Evolutionary conservation across 2,113 vertebrate genomes (phyloP), one percentile per base, ranked within the genome.

Genomic region (Sander lucioperca): DNA sequence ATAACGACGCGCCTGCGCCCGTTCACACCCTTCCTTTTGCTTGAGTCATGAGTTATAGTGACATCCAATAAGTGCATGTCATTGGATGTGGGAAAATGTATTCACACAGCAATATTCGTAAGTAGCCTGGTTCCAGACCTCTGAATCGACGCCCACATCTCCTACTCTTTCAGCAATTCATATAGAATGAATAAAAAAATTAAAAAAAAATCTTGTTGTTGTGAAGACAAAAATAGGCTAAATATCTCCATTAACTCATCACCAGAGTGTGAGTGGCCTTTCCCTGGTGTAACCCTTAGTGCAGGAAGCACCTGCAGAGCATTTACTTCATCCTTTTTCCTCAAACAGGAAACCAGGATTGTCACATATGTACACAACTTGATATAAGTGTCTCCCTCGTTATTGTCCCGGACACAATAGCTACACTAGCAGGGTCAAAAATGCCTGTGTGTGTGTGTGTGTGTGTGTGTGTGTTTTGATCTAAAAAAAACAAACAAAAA

Each of bases 231-330:
- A 78, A 63, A 82, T 8, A 43, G 39, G 39, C 9, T 58, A 81
- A 72, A 77, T n/a, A 54, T 10, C 7, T 33, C 19, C 19, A 61
- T 64, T 15, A 75, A 59, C 13, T 39, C 48, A 39, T 64, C 69
- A 45, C 6, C 19, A 57, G 13, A 19, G 23, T 63, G 58, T 63
- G 30, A 70, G 47, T 12, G 11, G 3, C n/a, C 27, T 8, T 58
- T 73, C 54, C 57, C 65, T 59, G 51, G 21, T 51, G 48, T 45
- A 6, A 25, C 19, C 13, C 72, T 68, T 16, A 58, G 56, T 25
- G 27, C 59, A 86, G 92, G 92, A 93, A 90, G 45, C 92, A 89
- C 82, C 89, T 89, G 88, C 69, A 2, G 15, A 43, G 3, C 74
- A 64, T 79, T 68, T 53, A 72, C 59, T 79, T 74, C 66, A 82